Evolutionary conservation across 2,113 vertebrate species (phyloP), one percentile per base, ranked within the genome.

Genomic region (Dendrocopos noguchii): DNA sequence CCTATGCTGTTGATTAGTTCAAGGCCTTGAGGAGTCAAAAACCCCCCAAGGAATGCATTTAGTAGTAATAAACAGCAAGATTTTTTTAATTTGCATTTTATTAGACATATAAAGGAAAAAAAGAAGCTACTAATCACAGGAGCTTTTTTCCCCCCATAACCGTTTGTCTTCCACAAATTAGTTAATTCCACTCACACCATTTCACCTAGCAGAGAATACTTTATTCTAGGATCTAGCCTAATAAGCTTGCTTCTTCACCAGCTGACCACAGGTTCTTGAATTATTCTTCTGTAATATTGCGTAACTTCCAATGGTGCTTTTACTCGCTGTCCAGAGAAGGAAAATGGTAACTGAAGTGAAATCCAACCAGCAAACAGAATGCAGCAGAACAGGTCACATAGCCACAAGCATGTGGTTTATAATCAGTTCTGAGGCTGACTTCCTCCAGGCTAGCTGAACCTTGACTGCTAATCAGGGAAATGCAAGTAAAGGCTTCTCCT

Each of bases 361-460:
- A 88, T 47, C 53, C 80, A 91, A 80, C 7, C 14, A 88, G 64
- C 28, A 85, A 85, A 80, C 56, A 85, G 75, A 91, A 95, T 87
- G 92, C 73, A 85, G 82, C 0, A 91, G 82, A 91, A 94, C 94
- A 83, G 88, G 93, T 91, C 76, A 75, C 3, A 74, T 5, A 83
- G 76, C 68, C 3, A 0, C 53, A 47, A 47, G 65, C 53, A 64
- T 1, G 18, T 61, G 91, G 88, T 44, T n/a, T n/a, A 15, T 34
- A 86, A 94, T 80, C 36, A 80, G 0, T 71, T 85, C 42, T 27
- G 44, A 92, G 33, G 67, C n/a, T 28, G 56, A 77, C 47, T 93
- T 79, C 55, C 92, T 52, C 46, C 22, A 60, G 36, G 61, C 42
- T 4, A 67, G 42, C 24, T 50, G 52, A 95, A 80, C 63, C 73